A percentile compares a stretch with the other conserved stretches of the same genome.
These are phyloP conservation scores for Lydus trimaculatus DNA, from an alignment of 2,888 invertebrate species.

Conservation along the genomic window DNA sequence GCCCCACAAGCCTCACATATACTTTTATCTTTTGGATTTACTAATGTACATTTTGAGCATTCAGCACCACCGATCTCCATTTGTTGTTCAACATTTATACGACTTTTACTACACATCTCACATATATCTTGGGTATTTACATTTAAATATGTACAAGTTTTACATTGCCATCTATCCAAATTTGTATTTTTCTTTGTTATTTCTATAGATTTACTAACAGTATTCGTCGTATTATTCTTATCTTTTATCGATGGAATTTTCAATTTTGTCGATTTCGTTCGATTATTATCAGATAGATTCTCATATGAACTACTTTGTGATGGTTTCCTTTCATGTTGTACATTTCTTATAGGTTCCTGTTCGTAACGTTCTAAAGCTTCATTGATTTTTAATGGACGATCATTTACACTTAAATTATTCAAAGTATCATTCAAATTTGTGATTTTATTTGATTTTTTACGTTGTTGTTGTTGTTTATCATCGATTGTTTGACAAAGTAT, in stretches of 20 bases:
- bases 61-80: slow-evolving; percentile 77
- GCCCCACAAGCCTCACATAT: slow-evolving; percentile 74
- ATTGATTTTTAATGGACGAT: slow-evolving; percentile 63
- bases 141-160: slow-evolving; percentile 76
- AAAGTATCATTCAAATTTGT: slow-evolving; percentile 67
- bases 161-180: slow-evolving; percentile 72
- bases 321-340: slow-evolving; percentile 36
- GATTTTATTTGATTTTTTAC: slow-evolving; percentile 58
- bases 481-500: slow-evolving; percentile 62
- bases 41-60: slow-evolving; percentile 78
- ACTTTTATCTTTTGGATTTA: slow-evolving; percentile 72
- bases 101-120: slow-evolving; percentile 76
- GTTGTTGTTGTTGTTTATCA: slow-evolving; percentile 21
- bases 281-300: slow-evolving; percentile 43
- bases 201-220: neutral
- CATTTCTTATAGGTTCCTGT: slow-evolving; percentile 57
- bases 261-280: slow-evolving; percentile 16
- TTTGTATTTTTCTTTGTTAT: slow-evolving; percentile 23
- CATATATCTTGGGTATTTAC: slow-evolving; percentile 65
- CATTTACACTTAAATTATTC: slow-evolving; percentile 63
- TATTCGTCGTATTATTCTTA: neutral
- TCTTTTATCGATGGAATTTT: slow-evolving; percentile 24
- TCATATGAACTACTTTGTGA: slow-evolving; percentile 58
- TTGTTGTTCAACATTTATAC: slow-evolving; percentile 61
- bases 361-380: slow-evolving; percentile 59